Evolutionary conservation across 2,888 invertebrate genomes (phyloP), one percentile per base, ranked within the genome.

Genomic region (Zeuzera pyrina): DNA sequence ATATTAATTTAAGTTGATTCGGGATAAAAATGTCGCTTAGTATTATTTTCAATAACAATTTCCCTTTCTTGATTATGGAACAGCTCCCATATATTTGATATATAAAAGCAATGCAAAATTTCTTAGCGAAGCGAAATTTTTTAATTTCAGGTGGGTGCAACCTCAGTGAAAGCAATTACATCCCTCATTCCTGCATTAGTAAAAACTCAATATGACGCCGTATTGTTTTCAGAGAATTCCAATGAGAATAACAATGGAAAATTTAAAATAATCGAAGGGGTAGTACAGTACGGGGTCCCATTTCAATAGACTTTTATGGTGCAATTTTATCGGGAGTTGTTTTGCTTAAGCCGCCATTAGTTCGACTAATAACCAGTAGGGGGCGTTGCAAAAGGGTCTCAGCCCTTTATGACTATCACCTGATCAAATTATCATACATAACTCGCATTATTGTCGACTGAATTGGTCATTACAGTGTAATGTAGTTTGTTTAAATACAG

Each of bases 401-500:
- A 12, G 25, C 28, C 34, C 31, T 34, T 35, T 31, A 33, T 26
- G 30, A n/a, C n/a, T n/a, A 60, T 55, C 64, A 68, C 64, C 69
- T 71, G 69, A 70, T 71, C 63, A 58, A 69, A 69, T 71, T 70
- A 70, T 67, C 67, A 65, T 70, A 64, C 56, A 67, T 61, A 60
- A 69, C 58, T 57, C 49, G 47, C 55, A 56, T 62, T 64, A 67
- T 67, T 58, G 33, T 31, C 58, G 45, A 47, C 57, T 48, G 57
- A 67, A 74, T 72, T 68, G 69, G 57, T 66, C 67, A 70, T 76
- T 71, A 73, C 52, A 58, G 53, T 52, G 62, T 69, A 77, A 78
- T 70, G 60, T 67, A 67, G 72, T 76, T 77, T 73, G 66, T 72
- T 74, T 77, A 73, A 77, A 71, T 59, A 70, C 58, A 62, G 68